Evolutionary conservation across 1,140 invertebrate genomes (phyloP).

Genomic region (Vanessa tameamea): DNA sequence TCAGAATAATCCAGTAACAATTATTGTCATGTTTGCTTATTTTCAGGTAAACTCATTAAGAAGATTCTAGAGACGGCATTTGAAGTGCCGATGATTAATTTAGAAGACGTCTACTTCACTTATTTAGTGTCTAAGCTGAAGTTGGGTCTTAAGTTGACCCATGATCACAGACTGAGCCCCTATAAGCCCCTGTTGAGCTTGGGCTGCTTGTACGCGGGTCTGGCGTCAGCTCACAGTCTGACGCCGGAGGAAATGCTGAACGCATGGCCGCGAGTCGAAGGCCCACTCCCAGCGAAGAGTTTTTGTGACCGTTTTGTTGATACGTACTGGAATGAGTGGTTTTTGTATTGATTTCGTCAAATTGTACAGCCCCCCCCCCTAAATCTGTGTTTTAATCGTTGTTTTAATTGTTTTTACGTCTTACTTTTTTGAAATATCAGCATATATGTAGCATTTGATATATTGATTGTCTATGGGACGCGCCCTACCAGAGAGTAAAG

Average conservation of each 20-base stretch:
- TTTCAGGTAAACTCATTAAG: constrained; percentile 52
- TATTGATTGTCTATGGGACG: too few relatives aligned
- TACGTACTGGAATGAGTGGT: constrained; percentile 44
- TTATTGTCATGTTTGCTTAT: too few relatives aligned
- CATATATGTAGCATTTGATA: too few relatives aligned
- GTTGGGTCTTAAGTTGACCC: constrained; percentile 46
- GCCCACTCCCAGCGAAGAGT: constrained; percentile 31
- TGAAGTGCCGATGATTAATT: constrained; percentile 56
- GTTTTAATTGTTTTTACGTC: too few relatives aligned
- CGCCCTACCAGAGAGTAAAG: too few relatives aligned
- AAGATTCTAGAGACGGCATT: constrained; percentile 46
- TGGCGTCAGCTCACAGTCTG: constrained; percentile 57
- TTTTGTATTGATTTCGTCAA: constrained; percentile 43
- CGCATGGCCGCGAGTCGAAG: constrained; percentile 45
- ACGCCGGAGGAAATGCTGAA: constrained; percentile 45
- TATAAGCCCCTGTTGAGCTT: constrained; percentile 52
- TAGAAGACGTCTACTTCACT: constrained; percentile 71
- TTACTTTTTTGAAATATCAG: too few relatives aligned
- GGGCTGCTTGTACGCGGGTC: constrained; percentile 49
- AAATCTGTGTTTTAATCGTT: too few relatives aligned
- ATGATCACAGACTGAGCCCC: constrained; percentile 60
- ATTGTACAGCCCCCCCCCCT: too few relatives aligned
- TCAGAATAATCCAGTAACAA: too few relatives aligned
- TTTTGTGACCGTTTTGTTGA: constrained; percentile 43
- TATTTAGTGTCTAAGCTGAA: constrained; percentile 55